phyloP scores from a whole-genome alignment of 2,888 invertebrate genomes.

The Adela reaumurella region DNA sequence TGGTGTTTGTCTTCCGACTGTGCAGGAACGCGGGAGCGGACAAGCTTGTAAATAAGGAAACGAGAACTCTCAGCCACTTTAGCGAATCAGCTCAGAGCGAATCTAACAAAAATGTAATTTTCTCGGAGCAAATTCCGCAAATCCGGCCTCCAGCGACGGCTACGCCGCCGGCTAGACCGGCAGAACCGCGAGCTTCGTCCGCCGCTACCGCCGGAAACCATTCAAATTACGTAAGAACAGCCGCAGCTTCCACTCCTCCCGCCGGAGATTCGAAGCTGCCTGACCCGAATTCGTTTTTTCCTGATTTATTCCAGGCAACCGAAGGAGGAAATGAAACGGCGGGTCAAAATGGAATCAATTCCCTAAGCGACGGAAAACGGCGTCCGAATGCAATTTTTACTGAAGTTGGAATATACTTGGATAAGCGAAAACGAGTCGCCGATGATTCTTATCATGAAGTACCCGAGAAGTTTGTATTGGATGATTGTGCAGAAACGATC shows the following conservation, averaged over 20 bases:
- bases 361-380: conserved; percentile 24
- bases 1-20: conserved; percentile 14
- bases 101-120: conserved; percentile 19
- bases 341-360: conserved; percentile 21
- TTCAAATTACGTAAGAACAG: conserved; percentile 28
- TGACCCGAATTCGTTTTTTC: conserved; percentile 15
- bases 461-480: background rate
- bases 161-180: conserved; percentile 11
- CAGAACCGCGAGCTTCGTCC: conserved; percentile 28
- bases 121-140: conserved; percentile 27
- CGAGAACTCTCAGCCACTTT: background rate
- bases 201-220: conserved; percentile 40
- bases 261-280: conserved; percentile 9
- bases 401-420: background rate
- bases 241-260: conserved; percentile 17
- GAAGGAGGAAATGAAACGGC: conserved; percentile 18
- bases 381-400: conserved; percentile 3
- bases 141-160: conserved; percentile 37
- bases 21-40: conserved; percentile 21
- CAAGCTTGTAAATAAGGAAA: conserved; percentile 5
- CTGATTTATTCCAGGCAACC: conserved; percentile 41
- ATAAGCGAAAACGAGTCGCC: background rate
- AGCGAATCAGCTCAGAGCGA: conserved; percentile 14
- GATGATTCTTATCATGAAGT: background rate
- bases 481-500: background rate